Base-by-base conservation (phyloP, 2,888 invertebrate species). In the Athalia circularis region DNA sequence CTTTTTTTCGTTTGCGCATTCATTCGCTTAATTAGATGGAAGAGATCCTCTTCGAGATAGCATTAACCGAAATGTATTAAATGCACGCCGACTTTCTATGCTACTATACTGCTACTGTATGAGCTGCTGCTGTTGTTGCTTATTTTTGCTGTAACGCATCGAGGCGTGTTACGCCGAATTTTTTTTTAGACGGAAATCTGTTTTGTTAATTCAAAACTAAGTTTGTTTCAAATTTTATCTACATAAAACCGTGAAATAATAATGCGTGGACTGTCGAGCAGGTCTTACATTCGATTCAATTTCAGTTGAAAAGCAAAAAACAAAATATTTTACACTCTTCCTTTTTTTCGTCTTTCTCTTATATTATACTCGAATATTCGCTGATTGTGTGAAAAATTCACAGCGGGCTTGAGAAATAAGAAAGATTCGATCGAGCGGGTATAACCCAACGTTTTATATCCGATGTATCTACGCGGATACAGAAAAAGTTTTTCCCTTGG, bases 11-110 rank as follows among this genome's bases (percentile, higher is more conserved):
- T 59, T 50, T 50, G 50, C 50, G 45, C 64, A 78, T 78, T 72
- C 64, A 72, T n/a, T 70, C 54, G 78, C 50, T 52, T 78, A 72
- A 78, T 72, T 78, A 78, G 78, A 61, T 62, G 70, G 45, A 62
- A 52, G 50, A 78, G 72, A 78, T 78, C 48, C 15, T 43, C 54
- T 61, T 48, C 29, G 9, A 64, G 72, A 62, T 62, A 50, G 52
- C 54, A 15, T 43, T 45, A 15, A 65, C 9, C 52, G 61, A 61
- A 45, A 9, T 29, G 48, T 15, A 74, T 59, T 61, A 74, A 47
- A 59, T 74, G 45, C 54, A 9, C 13, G 29, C 9, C 48, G 7
- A 29, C 29, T 29, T 29, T 29, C 29, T 29, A 29, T 29, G 29
- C 29, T 29, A 29, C 29, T 29, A 2, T 29, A 29, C n/a, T 29